These are phyloP conservation scores for Melieria crassipennis DNA, from an alignment of 2,888 invertebrate species.

Conservation along the genomic window DNA sequence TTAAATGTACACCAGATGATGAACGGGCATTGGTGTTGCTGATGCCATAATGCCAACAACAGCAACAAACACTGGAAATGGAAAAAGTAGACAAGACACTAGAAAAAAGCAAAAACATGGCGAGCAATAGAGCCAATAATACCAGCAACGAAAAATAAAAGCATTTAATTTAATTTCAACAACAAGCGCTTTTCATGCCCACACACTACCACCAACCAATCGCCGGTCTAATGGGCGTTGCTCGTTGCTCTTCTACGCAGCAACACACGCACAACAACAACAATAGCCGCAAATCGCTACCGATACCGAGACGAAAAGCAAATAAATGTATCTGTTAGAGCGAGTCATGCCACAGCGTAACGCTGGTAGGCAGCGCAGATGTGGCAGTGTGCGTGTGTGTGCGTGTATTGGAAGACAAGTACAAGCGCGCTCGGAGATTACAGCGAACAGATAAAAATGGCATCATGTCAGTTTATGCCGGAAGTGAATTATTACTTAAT, in stretches of 20 bases:
- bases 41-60: no score
- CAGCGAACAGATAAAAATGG: slow-evolving; percentile 34
- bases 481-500: slow-evolving; percentile 49
- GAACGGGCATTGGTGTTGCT: not conserved
- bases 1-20: slow-evolving; percentile 1
- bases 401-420: slow-evolving; percentile 11
- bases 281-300: not conserved
- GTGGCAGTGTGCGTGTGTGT: not conserved
- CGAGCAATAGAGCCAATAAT: no score
- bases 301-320: not conserved
- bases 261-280: not conserved
- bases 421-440: not conserved
- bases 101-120: not conserved
- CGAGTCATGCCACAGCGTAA: not conserved
- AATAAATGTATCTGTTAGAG: not conserved
- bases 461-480: slow-evolving; percentile 45
- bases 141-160: not conserved
- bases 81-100: not conserved
- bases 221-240: no score
- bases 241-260: no score
- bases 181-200: not conserved
- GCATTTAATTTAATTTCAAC: slow-evolving; percentile 11
- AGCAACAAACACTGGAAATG: not conserved
- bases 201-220: no score
- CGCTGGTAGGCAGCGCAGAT: not conserved